Evolutionary conservation across 2,888 invertebrate genomes (phyloP).

Genomic region (Meghimatium bilineatum): DNA sequence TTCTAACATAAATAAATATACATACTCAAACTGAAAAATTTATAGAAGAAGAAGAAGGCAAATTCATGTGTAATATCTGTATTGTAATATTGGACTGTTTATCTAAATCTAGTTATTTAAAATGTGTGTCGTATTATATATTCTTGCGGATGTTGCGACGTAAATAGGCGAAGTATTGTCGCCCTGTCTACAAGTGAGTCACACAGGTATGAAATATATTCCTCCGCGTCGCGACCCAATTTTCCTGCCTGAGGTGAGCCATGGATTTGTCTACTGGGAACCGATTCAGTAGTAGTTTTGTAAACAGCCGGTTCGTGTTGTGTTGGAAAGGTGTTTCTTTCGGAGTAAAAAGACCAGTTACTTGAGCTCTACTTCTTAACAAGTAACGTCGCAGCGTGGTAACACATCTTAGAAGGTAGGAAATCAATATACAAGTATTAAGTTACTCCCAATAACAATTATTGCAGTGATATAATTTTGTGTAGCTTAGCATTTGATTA

Average conservation of each 20-base stretch:
- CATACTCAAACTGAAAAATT: neutral
- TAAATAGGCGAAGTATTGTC: neutral
- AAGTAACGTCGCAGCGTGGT: neutral
- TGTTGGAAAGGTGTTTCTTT: neutral
- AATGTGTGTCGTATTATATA: neutral
- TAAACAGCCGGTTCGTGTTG: neutral
- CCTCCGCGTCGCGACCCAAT: constrained; percentile 25
- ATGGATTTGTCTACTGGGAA: neutral
- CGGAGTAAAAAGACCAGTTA: neutral
- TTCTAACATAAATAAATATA: neutral
- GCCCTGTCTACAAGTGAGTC: constrained; percentile 8
- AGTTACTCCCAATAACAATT: neutral
- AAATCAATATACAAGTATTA: neutral
- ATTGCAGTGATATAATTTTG: too few relatives aligned
- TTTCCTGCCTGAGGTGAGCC: constrained; percentile 7
- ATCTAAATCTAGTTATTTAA: neutral
- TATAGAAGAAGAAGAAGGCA: neutral
- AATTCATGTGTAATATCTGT: neutral
- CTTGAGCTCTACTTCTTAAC: neutral
- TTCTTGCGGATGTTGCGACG: neutral
- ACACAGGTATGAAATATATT: constrained; percentile 38
- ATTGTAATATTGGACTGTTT: neutral
- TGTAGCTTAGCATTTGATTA: too few relatives aligned
- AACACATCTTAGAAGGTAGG: neutral
- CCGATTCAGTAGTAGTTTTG: neutral